Evolutionary conservation across 2,113 vertebrate species (phyloP).

Genomic region (Balaeniceps rex): DNA sequence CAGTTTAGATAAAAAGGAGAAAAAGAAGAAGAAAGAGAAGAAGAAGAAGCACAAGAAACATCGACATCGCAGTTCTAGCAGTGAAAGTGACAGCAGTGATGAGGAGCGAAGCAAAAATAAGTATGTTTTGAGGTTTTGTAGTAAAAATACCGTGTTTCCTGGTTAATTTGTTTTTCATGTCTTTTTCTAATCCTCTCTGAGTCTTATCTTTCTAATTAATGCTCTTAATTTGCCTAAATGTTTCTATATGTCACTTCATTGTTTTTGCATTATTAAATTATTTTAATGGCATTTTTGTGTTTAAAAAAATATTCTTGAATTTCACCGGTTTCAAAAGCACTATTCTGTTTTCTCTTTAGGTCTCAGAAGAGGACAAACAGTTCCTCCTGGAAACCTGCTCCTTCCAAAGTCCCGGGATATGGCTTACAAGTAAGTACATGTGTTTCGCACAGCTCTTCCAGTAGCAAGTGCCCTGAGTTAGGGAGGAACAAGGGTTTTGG

Average conservation of each 20-base stretch:
- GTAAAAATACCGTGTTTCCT: background rate
- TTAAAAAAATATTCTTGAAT: background rate
- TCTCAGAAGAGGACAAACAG: constrained; percentile 62
- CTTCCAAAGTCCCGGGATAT: constrained; percentile 75
- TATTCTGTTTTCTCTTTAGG: constrained; percentile 43
- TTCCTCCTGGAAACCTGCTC: constrained; percentile 32
- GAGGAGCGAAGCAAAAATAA: constrained; percentile 64
- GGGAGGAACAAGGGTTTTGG: background rate
- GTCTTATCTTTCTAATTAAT: background rate
- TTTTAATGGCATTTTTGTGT: background rate
- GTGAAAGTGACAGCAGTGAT: constrained; percentile 70
- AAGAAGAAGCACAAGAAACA: constrained; percentile 83
- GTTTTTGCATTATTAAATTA: rapidly evolving
- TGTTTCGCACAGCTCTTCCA: background rate
- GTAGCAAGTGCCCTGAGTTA: background rate
- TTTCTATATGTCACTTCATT: too few relatives aligned
- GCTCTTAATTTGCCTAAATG: background rate
- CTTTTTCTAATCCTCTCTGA: too few relatives aligned
- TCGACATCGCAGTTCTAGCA: constrained; percentile 71
- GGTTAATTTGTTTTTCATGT: background rate
- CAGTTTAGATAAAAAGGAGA: constrained; percentile 90
- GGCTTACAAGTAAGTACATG: constrained; percentile 81
- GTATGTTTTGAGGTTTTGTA: background rate
- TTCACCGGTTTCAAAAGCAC: background rate
- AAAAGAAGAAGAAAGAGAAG: constrained; percentile 81